Percentiles rank a stretch among this genome's conserved stretches.
These are phyloP conservation scores for Euwallacea similis DNA, from an alignment of 1,140 invertebrate species.

Conservation along the genomic window DNA sequence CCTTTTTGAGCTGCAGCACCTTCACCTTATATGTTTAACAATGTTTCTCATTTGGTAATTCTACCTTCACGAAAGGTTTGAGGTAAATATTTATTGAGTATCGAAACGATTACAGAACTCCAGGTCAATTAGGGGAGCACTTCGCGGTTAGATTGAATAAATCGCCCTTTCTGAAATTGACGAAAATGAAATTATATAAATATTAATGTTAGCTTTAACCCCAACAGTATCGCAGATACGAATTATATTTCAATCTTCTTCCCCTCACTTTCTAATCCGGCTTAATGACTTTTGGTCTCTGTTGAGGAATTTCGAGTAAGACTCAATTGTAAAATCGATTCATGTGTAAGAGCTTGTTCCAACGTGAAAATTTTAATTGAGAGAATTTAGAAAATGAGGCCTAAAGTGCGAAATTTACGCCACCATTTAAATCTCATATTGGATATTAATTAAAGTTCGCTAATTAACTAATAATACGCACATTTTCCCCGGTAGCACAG, in stretches of 20 bases:
- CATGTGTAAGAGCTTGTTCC: neutral
- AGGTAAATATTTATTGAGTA: constrained; percentile 27
- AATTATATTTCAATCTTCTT: constrained; percentile 37
- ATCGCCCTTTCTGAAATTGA: constrained; percentile 27
- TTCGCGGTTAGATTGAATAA: constrained; percentile 31
- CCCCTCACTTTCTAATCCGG: constrained; percentile 31
- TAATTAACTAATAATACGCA: constrained; percentile 24
- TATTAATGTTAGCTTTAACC: constrained; percentile 32
- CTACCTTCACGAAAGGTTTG: neutral
- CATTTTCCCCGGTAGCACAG: neutral
- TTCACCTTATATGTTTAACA: neutral
- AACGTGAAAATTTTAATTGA: neutral
- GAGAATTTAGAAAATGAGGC: neutral
- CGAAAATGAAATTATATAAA: constrained; percentile 34
- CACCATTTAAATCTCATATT: constrained; percentile 8
- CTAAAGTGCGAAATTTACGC: neutral
- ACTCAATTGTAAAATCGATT: constrained; percentile 5
- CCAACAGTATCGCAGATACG: constrained; percentile 23
- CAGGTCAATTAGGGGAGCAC: constrained; percentile 29
- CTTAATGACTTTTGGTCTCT: constrained; percentile 30
- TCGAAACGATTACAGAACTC: constrained; percentile 15
- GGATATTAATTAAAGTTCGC: constrained; percentile 17
- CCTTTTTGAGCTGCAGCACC: neutral
- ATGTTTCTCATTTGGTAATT: too few relatives aligned
- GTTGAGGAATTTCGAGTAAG: constrained; percentile 7